Evolutionary conservation across 2,888 invertebrate genomes (phyloP).

Genomic region (Synergus umbraculus): DNA sequence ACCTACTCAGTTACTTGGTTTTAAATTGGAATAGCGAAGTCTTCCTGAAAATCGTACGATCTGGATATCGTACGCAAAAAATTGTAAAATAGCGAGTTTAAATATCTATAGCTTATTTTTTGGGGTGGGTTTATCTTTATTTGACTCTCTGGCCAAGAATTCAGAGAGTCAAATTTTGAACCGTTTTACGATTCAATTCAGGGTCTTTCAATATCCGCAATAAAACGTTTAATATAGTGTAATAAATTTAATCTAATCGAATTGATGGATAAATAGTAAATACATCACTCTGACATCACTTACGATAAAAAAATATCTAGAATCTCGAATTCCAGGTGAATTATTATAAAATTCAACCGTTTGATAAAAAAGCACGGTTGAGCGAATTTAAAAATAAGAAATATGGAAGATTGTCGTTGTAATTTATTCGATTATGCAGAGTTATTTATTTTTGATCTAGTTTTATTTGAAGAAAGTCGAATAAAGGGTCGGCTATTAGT

Average conservation of each 20-base stretch:
- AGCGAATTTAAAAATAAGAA: neutral
- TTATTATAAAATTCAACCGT: neutral
- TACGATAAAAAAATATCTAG: neutral
- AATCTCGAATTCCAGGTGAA: neutral
- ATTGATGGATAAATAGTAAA: neutral
- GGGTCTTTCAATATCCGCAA: neutral
- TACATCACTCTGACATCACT: too few relatives aligned
- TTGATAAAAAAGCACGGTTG: neutral
- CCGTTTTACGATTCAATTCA: neutral
- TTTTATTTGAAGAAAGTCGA: neutral
- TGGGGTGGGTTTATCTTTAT: constrained; percentile 13
- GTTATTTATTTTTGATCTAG: neutral
- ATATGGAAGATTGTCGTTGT: neutral
- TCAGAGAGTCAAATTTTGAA: neutral
- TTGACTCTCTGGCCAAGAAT: neutral
- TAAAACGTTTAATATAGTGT: neutral
- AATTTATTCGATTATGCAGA: neutral
- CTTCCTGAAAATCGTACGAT: constrained; percentile 20
- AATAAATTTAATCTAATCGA: neutral
- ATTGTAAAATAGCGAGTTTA: neutral
- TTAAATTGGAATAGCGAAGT: constrained; percentile 14
- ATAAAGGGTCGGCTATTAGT: neutral
- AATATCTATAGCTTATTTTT: neutral
- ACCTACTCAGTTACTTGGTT: neutral
- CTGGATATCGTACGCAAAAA: neutral